Base-by-base conservation (phyloP, 2,113 vertebrate genomes). In the Euleptes europaea region DNA sequence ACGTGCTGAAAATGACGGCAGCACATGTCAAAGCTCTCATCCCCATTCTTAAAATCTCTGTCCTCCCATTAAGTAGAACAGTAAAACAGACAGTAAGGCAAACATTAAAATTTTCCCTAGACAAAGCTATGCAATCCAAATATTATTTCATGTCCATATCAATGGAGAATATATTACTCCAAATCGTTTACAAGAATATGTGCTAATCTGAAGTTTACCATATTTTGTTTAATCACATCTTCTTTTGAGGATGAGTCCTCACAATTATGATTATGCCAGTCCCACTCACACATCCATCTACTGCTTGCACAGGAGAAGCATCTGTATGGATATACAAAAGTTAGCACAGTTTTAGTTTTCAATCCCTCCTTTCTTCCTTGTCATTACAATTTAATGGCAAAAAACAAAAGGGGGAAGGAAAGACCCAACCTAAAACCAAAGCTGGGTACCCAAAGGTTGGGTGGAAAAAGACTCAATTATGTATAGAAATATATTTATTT, bases 261-360 rank as follows among this genome's bases (percentile, higher is more conserved):
- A 88, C 98, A 99, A 87, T 93, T 95, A 69, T 98, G 97, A 65
- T 94, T 94, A 42, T 83, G 88, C 86, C 96, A 95, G 90, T 97
- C 96, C 98, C 98, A 99, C 94, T 98, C 98, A 88, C 98, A 99
- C 76, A 97, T 95, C 98, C 98, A 99, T 78, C 94, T 90, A 92
- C 97, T 98, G 93, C 96, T 98, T 88, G 98, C 96, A 89, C 98
- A 99, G 11, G 97, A 97, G 75, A 97, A 97, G 81, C 98, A 99
- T 94, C 98, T 99, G 93, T 63, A 93, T 91, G 57, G n/a, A 85
- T 84, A 88, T 65, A 91, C 40, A 84, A 31, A 33, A 89, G 84
- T 88, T 74, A 84, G 73, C 79, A 91, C 80, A 91, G 90, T 10
- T 75, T 57, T 57, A 57, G 26, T n/a, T 51, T 57, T 69, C 40